phyloP scores from a whole-genome alignment of 2,888 invertebrate species.

The Hydropsyche betteni region DNA sequence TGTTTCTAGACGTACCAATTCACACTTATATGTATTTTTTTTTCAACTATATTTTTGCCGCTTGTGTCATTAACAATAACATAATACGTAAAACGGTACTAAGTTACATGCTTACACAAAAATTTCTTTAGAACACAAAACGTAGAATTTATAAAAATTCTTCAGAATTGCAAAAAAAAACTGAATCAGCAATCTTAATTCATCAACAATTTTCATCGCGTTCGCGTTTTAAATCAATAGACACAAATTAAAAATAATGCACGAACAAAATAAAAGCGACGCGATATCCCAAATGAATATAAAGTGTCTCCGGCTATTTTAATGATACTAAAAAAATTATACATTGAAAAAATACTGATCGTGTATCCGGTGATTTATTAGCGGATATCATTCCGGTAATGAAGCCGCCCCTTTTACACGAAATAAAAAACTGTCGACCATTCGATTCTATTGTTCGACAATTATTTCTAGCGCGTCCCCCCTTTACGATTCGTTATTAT shows the following conservation, averaged over 20 bases:
- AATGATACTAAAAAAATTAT: neutral
- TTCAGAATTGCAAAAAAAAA: too few relatives aligned
- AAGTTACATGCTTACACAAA: too few relatives aligned
- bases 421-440: conserved; percentile 13
- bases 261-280: too few relatives aligned
- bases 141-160: too few relatives aligned
- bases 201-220: too few relatives aligned
- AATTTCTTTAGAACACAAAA: too few relatives aligned
- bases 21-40: neutral
- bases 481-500: conserved; percentile 15
- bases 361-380: conserved; percentile 27
- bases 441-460: conserved; percentile 1
- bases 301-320: neutral
- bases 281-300: neutral
- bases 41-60: neutral
- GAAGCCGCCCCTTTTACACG: conserved; percentile 21
- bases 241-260: too few relatives aligned
- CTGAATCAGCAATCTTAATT: too few relatives aligned
- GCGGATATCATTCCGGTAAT: conserved; percentile 27
- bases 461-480: conserved; percentile 4
- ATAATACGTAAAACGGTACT: too few relatives aligned
- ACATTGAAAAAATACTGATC: conserved; percentile 6
- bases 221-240: too few relatives aligned
- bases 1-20: conserved; percentile 1
- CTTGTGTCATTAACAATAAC: too few relatives aligned